phyloP scores from a whole-genome alignment of 1,140 invertebrate species.

The Drosophila bocqueti region DNA sequence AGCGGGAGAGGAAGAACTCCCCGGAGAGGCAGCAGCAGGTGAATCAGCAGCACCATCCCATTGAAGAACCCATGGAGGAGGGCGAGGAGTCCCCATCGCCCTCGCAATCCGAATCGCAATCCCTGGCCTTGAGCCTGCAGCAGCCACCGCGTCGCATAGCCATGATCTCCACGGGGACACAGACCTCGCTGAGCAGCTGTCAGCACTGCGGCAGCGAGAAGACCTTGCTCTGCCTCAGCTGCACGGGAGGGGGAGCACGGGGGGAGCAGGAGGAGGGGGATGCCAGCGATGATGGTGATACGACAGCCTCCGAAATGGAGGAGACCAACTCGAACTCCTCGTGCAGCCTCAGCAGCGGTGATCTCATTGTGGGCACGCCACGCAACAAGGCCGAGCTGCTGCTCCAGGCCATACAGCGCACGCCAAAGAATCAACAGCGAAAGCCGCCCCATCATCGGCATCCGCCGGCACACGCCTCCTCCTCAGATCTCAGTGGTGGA shows the following conservation, averaged over 20 bases:
- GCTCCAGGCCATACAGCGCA: slow-evolving; percentile 83
- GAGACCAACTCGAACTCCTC: slow-evolving; percentile 56
- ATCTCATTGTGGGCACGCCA: slow-evolving; percentile 78
- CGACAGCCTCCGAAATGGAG: slow-evolving; percentile 71
- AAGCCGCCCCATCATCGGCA: slow-evolving; percentile 24
- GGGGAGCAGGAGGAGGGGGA: slow-evolving; percentile 4
- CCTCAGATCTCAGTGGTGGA: slow-evolving; percentile 34
- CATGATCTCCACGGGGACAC: slow-evolving; percentile 84
- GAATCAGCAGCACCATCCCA: slow-evolving; percentile 1
- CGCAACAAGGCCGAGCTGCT: slow-evolving; percentile 80
- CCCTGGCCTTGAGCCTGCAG: slow-evolving; percentile 38
- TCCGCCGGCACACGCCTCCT: slow-evolving; percentile 5
- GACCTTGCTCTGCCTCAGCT: slow-evolving; percentile 78
- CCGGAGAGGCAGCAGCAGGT: slow-evolving; percentile 28
- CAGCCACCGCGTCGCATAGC: slow-evolving; percentile 53
- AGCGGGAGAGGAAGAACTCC: slow-evolving; percentile 61
- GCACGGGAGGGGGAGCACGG: slow-evolving; percentile 52
- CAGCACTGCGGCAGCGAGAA: slow-evolving; percentile 80
- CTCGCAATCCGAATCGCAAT: slow-evolving; percentile 28
- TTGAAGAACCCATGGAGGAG: slow-evolving; percentile 70
- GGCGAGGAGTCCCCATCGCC: slow-evolving; percentile 35
- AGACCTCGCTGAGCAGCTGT: slow-evolving; percentile 74
- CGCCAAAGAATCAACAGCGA: slow-evolving; percentile 69
- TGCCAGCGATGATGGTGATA: slow-evolving; percentile 31
- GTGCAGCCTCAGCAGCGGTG: slow-evolving; percentile 72